Base-by-base conservation (phyloP, 2,888 invertebrate species). In the Callyntrura guangdongensis region DNA sequence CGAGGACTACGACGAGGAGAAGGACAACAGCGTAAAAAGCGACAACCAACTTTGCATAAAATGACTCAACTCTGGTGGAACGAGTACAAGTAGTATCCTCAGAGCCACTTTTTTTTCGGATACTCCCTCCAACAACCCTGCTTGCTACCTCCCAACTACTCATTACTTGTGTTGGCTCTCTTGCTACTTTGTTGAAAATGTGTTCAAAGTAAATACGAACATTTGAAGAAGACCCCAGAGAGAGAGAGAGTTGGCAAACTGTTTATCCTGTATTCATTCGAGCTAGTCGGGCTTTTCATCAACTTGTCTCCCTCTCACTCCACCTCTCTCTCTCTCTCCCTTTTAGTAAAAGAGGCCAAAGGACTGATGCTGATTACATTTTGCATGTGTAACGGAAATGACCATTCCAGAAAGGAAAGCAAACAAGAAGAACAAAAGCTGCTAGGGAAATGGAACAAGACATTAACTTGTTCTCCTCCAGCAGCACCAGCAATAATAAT, bases 381-480 rank as follows among this genome's bases (percentile, higher is more conserved):
- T 92, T 89, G 89, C 92, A 91, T 93, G 92, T 77, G 91, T 82
- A 81, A 90, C 90, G 93, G 93, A 93, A 93, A 93, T 93, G 93
- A 93, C 93, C 93, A 93, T 92, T 92, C 92, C 64, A 67, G 22
- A 12, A 84, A 36, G 45, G 81, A 64, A 87, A 86, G 77, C 77
- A 91, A 82, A 88, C 59, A 77, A 59, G 2, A 53, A 53, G n/a
- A 9, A 53, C 12, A 53, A 5, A 14, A 64, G 17, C n/a, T 22
- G 64, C 8, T 1, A 17, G 17, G 17, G 17, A 64, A 2, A 64
- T 1, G 53, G 11, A 53, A 53, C 12, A 53, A 12, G n/a, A 12
- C 14, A 14, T 49, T 49, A 11, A 49, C 11, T 8, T 53, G 53
- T 6, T 36, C 36, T 36, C 36, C 36, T 36, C 36, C 36, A 36